phyloP scores from a whole-genome alignment of 2,113 vertebrate genomes.

The Gambusia affinis region DNA sequence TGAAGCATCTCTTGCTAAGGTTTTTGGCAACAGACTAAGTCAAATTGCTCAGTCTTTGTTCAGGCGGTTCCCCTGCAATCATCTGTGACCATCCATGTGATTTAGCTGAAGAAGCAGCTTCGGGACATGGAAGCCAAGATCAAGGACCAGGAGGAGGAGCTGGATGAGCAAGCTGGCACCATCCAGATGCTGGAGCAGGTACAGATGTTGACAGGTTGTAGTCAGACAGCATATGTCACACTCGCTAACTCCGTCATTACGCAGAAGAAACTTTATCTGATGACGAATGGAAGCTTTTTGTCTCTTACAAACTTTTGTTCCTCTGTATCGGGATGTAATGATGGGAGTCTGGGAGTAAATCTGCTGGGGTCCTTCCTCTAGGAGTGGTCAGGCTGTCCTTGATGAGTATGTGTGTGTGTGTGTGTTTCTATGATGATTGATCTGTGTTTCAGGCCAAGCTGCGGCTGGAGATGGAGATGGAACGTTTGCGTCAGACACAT shows the following conservation, averaged over 20 bases:
- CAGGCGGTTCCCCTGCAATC: background rate
- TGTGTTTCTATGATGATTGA: background rate
- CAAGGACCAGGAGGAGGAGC: conserved; percentile 98
- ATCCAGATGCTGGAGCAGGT: conserved; percentile 99
- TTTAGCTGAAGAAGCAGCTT: conserved; percentile 89
- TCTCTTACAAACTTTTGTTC: background rate
- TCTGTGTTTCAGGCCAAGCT: conserved; percentile 87
- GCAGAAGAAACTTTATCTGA: no score
- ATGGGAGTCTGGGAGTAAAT: background rate
- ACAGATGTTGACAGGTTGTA: background rate
- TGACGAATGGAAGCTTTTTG: no score
- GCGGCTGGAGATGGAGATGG: conserved; percentile 98
- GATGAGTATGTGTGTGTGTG: no score
- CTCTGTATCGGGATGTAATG: background rate
- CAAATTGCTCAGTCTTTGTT: no score
- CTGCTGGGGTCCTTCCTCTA: no score
- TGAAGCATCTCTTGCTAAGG: conserved; percentile 90
- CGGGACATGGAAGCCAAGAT: conserved; percentile 94
- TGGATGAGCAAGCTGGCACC: conserved; percentile 95
- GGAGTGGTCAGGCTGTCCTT: background rate
- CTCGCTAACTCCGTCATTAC: background rate
- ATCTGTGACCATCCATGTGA: background rate
- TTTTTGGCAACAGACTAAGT: background rate
- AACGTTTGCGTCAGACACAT: conserved; percentile 90
- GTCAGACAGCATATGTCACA: background rate